Evolutionary conservation across 1,140 invertebrate species (phyloP), one percentile per base, ranked within the genome.

Genomic region (Papilio polyxenes): DNA sequence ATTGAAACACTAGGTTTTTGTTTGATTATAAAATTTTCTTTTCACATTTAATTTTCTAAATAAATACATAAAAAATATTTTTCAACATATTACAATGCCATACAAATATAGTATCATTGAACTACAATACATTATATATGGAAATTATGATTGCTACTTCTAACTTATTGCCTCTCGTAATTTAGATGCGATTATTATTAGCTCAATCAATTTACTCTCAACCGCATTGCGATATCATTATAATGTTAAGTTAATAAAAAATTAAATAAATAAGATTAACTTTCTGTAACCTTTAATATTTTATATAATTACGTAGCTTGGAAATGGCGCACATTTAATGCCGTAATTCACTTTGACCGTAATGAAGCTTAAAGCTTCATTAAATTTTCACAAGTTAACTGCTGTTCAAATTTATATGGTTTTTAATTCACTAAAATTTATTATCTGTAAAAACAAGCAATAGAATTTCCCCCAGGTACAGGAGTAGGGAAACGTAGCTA

Each of bases 311-410:
- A 77, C 75, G 23, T n/a, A 53, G 75, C 44, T 56, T 77, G 75
- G 6, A 77, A 77, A 77, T 77, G 53, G 44, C 11, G 44, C 48
- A 51, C 75, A 77, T 51, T 77, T 31, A 76, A 76, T 53, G n/a
- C 11, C 44, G 75, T 77, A 77, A 77, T 77, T 77, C 44, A 77
- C 49, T 77, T 77, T 49, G 49, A 72, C 11, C 49, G 44, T 77
- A 77, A 77, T 31, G 49, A 77, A 53, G 75, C 75, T 77, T 77
- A 77, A 53, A 77, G 44, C n/a, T 53, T 77, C 49, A 77, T 77
- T 77, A 53, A 77, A 51, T 53, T 51, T 77, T 77, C 75, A 77
- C 49, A 51, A 77, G 13, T 48, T 53, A 31, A 77, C 44, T 77
- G n/a, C 44, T 44, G 48, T 74, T 62, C 6, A 15, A 72, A 72